These are phyloP conservation scores for Araneus ventricosus DNA, from an alignment of 1,140 invertebrate species.

Conservation along the genomic window DNA sequence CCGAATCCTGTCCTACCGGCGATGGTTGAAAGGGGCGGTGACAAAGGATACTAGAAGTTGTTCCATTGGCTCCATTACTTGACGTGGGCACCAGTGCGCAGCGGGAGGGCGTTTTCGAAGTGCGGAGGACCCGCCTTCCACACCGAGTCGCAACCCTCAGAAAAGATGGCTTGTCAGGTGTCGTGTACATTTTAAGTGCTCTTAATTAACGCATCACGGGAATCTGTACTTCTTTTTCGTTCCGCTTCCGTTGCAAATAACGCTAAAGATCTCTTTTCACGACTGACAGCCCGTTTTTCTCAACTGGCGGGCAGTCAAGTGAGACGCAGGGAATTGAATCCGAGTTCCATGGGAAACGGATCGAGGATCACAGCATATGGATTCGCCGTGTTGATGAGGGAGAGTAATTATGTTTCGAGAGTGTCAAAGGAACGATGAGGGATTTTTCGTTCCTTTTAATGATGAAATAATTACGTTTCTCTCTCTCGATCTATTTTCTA, in stretches of 20 bases:
- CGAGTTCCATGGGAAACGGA: conserved; percentile 29
- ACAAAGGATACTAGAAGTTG: not conserved
- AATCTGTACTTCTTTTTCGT: conserved; percentile 20
- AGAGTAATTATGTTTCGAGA: conserved; percentile 28
- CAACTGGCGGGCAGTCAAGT: not conserved
- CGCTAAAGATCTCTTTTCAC: conserved; percentile 33
- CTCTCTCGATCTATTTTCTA: not conserved
- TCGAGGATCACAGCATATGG: conserved; percentile 19
- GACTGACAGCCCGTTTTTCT: conserved; percentile 56
- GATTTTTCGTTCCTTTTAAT: conserved; percentile 32
- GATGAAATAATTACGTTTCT: conserved; percentile 22
- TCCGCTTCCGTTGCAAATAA: conserved; percentile 36
- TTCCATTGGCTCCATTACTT: not conserved
- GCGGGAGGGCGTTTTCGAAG: not conserved
- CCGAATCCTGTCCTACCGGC: conserved; percentile 8
- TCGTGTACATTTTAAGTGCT: conserved; percentile 68
- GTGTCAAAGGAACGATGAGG: conserved; percentile 17
- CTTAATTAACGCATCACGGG: conserved; percentile 59
- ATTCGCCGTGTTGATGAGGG: conserved; percentile 8
- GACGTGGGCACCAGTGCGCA: conserved; percentile 50
- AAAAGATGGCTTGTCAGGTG: conserved; percentile 58
- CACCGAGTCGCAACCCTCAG: not conserved
- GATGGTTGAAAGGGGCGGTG: conserved; percentile 3
- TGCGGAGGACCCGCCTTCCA: not conserved
- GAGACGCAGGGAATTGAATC: conserved; percentile 36